phyloP scores from a whole-genome alignment of 2,888 invertebrate species.

The Archips crataeganus region DNA sequence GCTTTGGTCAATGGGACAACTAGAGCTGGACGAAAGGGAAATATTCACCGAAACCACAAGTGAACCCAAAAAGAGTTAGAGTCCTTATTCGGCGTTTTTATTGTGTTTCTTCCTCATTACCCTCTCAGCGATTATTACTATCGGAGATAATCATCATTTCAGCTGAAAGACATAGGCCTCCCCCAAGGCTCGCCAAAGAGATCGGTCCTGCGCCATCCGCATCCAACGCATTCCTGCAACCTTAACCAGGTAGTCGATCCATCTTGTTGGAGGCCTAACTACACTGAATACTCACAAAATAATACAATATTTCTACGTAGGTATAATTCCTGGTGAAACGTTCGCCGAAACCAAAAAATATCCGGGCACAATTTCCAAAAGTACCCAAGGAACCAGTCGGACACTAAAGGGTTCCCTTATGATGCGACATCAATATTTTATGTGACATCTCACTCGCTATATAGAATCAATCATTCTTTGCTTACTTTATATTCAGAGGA shows the following conservation, averaged over 20 bases:
- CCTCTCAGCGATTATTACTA: too few relatives aligned
- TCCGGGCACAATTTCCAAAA: slow-evolving; percentile 19
- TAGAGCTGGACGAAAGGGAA: not conserved
- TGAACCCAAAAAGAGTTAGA: slow-evolving; percentile 76
- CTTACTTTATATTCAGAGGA: slow-evolving; percentile 68
- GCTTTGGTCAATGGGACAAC: slow-evolving; percentile 64
- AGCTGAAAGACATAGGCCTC: too few relatives aligned
- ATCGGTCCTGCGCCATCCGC: too few relatives aligned
- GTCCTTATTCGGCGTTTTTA: too few relatives aligned
- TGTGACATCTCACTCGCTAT: slow-evolving; percentile 58
- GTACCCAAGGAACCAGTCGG: slow-evolving; percentile 22
- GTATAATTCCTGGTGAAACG: not conserved
- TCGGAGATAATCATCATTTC: too few relatives aligned
- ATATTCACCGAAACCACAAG: slow-evolving; percentile 19
- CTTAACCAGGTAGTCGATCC: too few relatives aligned
- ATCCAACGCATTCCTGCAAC: too few relatives aligned
- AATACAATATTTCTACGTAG: not conserved
- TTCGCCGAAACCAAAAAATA: slow-evolving; percentile 28
- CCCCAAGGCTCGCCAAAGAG: too few relatives aligned
- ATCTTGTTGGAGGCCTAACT: too few relatives aligned
- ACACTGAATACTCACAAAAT: not conserved
- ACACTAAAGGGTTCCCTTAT: slow-evolving; percentile 43
- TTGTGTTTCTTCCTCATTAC: too few relatives aligned
- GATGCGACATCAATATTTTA: slow-evolving; percentile 64
- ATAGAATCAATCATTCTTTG: slow-evolving; percentile 69